Percentiles rank a stretch among this genome's conserved stretches.
phyloP scores from a whole-genome alignment of 2,797 vertebrate species.

The Amazona finschi region DNA sequence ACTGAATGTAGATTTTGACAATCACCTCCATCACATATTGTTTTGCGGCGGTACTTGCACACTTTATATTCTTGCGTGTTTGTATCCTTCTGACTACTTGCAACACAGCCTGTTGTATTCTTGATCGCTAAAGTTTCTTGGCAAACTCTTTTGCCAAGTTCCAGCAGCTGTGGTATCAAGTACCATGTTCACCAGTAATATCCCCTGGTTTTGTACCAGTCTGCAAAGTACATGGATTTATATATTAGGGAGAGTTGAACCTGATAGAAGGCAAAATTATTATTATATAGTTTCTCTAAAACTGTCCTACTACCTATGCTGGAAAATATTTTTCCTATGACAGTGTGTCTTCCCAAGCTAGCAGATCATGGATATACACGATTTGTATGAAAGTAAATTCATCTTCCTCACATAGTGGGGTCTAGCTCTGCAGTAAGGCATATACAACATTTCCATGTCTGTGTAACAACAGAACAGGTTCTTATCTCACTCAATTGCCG shows the following conservation, averaged over 20 bases:
- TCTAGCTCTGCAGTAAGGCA: neutral
- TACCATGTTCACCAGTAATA: neutral
- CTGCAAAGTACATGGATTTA: neutral
- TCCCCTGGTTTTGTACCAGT: neutral
- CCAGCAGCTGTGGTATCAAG: neutral
- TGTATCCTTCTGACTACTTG: neutral
- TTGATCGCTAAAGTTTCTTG: neutral
- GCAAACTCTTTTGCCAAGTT: neutral
- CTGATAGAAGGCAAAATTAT: neutral
- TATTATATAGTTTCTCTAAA: neutral
- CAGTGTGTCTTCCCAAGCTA: neutral
- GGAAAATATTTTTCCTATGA: neutral
- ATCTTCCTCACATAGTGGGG: neutral
- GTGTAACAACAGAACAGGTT: neutral
- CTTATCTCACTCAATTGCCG: conserved; percentile 30
- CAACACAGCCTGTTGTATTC: neutral
- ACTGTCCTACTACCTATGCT: neutral
- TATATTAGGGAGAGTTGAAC: neutral
- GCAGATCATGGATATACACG: neutral
- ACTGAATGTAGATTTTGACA: neutral
- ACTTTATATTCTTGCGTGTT: neutral
- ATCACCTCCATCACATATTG: conserved; percentile 1
- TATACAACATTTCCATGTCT: neutral
- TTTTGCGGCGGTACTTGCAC: neutral
- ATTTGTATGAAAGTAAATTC: neutral